A percentile compares a stretch with the other conserved stretches of the same genome.
phyloP scores from a whole-genome alignment of 2,797 vertebrate genomes.

The Sardinella longiceps region DNA sequence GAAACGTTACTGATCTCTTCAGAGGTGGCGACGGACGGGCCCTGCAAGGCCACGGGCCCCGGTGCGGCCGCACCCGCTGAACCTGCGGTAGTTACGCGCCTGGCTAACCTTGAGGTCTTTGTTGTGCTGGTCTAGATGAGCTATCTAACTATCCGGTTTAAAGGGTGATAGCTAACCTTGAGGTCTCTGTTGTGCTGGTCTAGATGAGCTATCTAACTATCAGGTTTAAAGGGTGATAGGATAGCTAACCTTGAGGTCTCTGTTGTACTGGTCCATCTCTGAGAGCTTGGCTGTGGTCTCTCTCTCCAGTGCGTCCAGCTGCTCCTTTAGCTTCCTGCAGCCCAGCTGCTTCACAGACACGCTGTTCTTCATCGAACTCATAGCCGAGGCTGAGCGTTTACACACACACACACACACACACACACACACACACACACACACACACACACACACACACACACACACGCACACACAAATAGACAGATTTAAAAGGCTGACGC shows the following conservation, averaged over 20 bases:
- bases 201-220: too few species aligned
- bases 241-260: slow-evolving; percentile 88
- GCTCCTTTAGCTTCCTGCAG: slow-evolving; percentile 87
- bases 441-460: not conserved
- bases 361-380: slow-evolving; percentile 75
- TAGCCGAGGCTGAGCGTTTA: slow-evolving; percentile 66
- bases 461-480: not conserved
- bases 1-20: too few species aligned
- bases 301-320: slow-evolving; percentile 86
- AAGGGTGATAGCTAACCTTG: slow-evolving; percentile 77
- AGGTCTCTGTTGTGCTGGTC: slow-evolving; percentile 87
- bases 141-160: too few species aligned
- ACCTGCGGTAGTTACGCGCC: too few species aligned
- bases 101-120: too few species aligned
- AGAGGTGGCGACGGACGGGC: too few species aligned
- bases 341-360: slow-evolving; percentile 82
- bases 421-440: slow-evolving; percentile 10
- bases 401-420: not conserved
- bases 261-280: slow-evolving; percentile 91
- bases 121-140: not conserved
- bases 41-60: too few species aligned
- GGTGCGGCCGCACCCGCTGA: too few species aligned
- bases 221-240: not conserved
- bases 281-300: slow-evolving; percentile 88
- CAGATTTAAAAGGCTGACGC: not conserved